Conservation (phyloP, 1,140 invertebrate genomes). For the Leptestheria dahalacensis region DNA sequence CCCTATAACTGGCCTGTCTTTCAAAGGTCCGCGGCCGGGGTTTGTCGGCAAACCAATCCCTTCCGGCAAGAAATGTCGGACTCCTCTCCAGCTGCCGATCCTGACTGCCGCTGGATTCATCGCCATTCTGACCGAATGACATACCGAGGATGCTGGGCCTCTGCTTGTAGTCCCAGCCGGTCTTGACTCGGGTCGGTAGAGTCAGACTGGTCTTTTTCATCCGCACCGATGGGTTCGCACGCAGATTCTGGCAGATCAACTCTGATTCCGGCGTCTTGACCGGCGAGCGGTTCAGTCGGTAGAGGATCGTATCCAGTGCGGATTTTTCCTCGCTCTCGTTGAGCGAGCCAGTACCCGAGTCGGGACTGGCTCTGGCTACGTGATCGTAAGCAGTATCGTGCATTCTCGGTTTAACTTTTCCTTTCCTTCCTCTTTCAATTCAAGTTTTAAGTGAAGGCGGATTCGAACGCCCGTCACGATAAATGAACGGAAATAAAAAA, state of each 20-base stretch:
- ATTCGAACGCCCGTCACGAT: no score
- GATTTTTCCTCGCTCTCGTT: background rate
- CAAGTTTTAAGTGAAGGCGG: no score
- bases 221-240: background rate
- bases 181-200: background rate
- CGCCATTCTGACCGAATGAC: background rate
- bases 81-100: background rate
- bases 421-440: no score
- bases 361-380: conserved; percentile 9
- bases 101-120: background rate
- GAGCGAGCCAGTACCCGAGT: conserved; percentile 14
- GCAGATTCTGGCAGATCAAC: background rate
- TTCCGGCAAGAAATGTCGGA: background rate
- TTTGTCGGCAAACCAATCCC: background rate
- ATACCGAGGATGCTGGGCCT: background rate
- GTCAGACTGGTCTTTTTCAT: background rate
- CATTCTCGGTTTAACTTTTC: background rate
- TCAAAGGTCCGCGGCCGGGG: background rate
- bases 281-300: background rate
- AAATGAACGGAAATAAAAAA: no score
- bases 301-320: background rate
- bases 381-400: background rate
- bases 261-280: background rate
- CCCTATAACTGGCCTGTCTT: background rate
- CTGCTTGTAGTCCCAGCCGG: background rate